These are phyloP conservation scores for Puffinus mauretanicus DNA, from an alignment of 2,113 vertebrate genomes.

Conservation along the genomic window DNA sequence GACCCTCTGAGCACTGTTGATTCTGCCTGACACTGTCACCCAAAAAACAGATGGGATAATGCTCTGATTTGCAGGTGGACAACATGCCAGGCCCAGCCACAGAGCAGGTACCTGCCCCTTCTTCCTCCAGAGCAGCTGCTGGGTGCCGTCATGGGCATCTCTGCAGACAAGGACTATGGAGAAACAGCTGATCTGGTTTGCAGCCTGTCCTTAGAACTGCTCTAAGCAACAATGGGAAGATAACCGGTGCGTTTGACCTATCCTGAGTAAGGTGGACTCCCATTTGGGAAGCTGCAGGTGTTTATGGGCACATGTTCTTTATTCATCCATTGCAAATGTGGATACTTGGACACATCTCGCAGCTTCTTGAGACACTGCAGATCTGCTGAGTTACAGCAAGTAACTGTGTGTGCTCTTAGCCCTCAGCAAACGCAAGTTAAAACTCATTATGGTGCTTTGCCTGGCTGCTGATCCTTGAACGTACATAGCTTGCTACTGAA, in stretches of 20 bases:
- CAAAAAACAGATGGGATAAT: neutral
- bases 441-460: neutral
- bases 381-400: neutral
- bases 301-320: neutral
- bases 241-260: fast-evolving
- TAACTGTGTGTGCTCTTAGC: neutral
- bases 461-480: neutral
- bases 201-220: neutral
- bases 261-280: neutral
- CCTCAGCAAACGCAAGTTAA: neutral
- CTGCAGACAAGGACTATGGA: neutral
- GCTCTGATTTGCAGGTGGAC: neutral
- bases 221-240: neutral
- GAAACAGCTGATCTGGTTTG: neutral
- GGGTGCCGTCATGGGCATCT: neutral
- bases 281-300: neutral
- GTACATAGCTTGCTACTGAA: neutral
- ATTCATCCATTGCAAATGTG: neutral
- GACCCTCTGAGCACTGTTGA: neutral
- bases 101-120: neutral
- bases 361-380: neutral
- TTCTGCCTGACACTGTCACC: neutral
- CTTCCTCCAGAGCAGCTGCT: neutral
- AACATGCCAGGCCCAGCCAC: neutral
- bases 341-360: neutral